Conservation (phyloP, 2,113 vertebrate species). For the Aptenodytes patagonicus region DNA sequence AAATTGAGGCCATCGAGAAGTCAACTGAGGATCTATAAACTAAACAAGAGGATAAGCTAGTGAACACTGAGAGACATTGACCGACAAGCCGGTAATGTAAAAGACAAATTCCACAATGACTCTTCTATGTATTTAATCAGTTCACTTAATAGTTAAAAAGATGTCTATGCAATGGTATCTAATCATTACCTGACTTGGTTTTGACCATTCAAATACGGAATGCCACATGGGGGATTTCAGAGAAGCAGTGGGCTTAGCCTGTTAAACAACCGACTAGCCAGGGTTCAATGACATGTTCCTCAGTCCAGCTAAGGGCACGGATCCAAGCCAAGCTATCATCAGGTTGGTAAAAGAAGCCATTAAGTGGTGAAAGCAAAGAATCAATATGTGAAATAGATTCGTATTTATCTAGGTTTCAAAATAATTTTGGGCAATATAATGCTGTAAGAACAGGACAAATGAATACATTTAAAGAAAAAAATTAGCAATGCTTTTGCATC, state of each 20-base stretch:
- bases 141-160: not conserved
- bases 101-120: not conserved
- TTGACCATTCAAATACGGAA: not conserved
- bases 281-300: not conserved
- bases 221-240: fast-evolving
- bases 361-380: not conserved
- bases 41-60: not conserved
- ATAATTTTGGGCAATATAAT: not conserved
- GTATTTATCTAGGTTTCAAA: not conserved
- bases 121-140: not conserved
- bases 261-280: not conserved
- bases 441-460: not conserved
- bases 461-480: not conserved
- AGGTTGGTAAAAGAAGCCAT: not conserved
- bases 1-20: not conserved
- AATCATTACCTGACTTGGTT: not conserved
- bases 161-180: not conserved
- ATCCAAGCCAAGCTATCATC: not conserved
- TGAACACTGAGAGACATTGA: not conserved
- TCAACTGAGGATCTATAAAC: not conserved
- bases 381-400: not conserved
- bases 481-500: not conserved
- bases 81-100: not conserved
- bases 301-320: not conserved
- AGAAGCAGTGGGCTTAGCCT: not conserved